phyloP scores from a whole-genome alignment of 2,888 invertebrate genomes.

The Erebia palarica region DNA sequence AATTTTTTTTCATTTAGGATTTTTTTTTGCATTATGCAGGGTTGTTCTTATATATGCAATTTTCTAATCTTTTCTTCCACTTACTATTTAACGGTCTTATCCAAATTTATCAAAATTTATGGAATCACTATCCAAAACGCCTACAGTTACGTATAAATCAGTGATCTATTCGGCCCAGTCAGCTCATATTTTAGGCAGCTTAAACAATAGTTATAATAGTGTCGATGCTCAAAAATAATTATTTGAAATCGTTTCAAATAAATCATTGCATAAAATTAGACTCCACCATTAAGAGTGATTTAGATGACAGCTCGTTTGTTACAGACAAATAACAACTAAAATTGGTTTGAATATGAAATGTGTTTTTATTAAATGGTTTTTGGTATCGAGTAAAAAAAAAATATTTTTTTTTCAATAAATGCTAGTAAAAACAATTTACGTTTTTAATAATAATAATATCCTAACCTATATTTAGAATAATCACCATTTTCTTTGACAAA shows the following conservation, averaged over 20 bases:
- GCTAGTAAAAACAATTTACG: neutral
- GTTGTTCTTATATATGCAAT: neutral
- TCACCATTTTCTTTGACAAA: no score
- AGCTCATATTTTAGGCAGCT: constrained; percentile 65
- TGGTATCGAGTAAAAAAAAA: neutral
- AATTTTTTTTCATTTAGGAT: no score
- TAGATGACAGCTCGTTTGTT: constrained; percentile 73
- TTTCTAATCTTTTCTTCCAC: no score
- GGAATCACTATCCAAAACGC: constrained; percentile 53
- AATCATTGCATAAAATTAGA: constrained; percentile 78
- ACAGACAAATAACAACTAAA: constrained; percentile 41
- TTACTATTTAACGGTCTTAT: neutral
- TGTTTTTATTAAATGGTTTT: constrained; percentile 32
- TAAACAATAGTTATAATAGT: constrained; percentile 77
- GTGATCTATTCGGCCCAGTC: constrained; percentile 46
- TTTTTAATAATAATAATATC: no score
- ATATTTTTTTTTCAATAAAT: neutral
- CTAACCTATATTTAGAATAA: no score
- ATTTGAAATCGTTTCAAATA: constrained; percentile 76
- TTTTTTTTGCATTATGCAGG: neutral
- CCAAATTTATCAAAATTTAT: neutral
- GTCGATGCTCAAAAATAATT: constrained; percentile 74
- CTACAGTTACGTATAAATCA: constrained; percentile 72
- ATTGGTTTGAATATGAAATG: constrained; percentile 34
- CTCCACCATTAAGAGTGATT: constrained; percentile 72